Conservation (phyloP, 2,888 invertebrate species). For the Oscheius myriophilus region DNA sequence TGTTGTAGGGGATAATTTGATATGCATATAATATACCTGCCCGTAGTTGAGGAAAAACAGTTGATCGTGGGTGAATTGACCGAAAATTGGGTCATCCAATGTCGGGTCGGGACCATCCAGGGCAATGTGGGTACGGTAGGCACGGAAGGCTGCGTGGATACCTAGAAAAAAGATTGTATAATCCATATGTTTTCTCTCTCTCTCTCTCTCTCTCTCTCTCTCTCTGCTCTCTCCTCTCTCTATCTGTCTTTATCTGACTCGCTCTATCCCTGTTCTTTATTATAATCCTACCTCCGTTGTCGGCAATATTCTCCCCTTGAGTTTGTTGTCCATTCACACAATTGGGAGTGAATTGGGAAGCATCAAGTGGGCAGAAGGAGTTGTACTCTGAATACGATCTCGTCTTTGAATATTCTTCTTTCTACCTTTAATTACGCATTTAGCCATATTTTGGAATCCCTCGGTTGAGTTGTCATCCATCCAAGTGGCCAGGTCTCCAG, state of each 20-base stretch:
- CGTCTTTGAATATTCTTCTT: too few species aligned
- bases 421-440: conserved; percentile 54
- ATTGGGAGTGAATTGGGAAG: conserved; percentile 37
- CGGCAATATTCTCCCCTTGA: conserved; percentile 76
- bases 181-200: too few species aligned
- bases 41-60: conserved; percentile 67
- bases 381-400: conserved; percentile 47
- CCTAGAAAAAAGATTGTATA: conserved; percentile 67
- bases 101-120: conserved; percentile 62
- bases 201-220: too few species aligned
- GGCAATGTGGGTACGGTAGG: conserved; percentile 54
- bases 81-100: conserved; percentile 52
- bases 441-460: conserved; percentile 54
- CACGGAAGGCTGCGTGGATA: conserved; percentile 60
- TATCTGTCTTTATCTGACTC: too few species aligned
- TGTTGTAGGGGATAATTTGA: not conserved
- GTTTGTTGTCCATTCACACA: conserved; percentile 74
- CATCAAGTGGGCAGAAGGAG: conserved; percentile 55
- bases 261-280: conserved; percentile 21
- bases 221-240: too few species aligned
- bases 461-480: conserved; percentile 38
- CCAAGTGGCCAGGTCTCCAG: conserved; percentile 56
- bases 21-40: conserved; percentile 33
- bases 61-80: conserved; percentile 64
- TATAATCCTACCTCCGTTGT: conserved; percentile 72